These are phyloP conservation scores for Microtus oregoni DNA, from an alignment of 2,113 vertebrate species.

Conservation along the genomic window DNA sequence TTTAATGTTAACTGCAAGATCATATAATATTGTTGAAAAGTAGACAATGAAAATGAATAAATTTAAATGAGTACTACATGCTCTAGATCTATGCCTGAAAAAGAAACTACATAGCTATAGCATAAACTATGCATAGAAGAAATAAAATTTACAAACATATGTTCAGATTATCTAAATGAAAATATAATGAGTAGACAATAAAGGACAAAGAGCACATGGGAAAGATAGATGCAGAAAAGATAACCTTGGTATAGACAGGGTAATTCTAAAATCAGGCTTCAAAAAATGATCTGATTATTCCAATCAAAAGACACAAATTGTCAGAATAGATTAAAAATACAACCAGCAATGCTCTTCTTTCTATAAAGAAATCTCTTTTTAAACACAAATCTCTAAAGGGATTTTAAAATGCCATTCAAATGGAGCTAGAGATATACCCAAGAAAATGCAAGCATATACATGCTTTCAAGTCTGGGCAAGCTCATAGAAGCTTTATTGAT, in stretches of 20 bases:
- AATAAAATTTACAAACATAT: slow-evolving; percentile 32
- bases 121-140: slow-evolving; percentile 4
- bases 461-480: neutral
- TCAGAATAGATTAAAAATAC: slow-evolving; percentile 21
- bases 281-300: slow-evolving; percentile 28
- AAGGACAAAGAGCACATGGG: neutral
- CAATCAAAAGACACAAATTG: slow-evolving; percentile 47
- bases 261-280: neutral
- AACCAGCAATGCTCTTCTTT: slow-evolving; percentile 21
- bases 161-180: slow-evolving; percentile 45
- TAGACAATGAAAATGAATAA: slow-evolving; percentile 22
- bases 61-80: slow-evolving; percentile 29
- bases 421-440: slow-evolving; percentile 10
- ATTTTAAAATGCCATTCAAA: neutral
- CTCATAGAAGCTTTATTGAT: neutral
- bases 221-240: slow-evolving; percentile 37
- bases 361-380: neutral
- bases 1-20: slow-evolving; percentile 32
- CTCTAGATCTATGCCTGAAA: slow-evolving; percentile 13
- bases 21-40: neutral
- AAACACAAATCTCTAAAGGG: slow-evolving; percentile 29
- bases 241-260: neutral
- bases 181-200: neutral
- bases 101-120: slow-evolving; percentile 26
- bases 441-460: neutral